Conservation (phyloP, 2,113 vertebrate genomes). For the Erythrolamprus reginae region DNA sequence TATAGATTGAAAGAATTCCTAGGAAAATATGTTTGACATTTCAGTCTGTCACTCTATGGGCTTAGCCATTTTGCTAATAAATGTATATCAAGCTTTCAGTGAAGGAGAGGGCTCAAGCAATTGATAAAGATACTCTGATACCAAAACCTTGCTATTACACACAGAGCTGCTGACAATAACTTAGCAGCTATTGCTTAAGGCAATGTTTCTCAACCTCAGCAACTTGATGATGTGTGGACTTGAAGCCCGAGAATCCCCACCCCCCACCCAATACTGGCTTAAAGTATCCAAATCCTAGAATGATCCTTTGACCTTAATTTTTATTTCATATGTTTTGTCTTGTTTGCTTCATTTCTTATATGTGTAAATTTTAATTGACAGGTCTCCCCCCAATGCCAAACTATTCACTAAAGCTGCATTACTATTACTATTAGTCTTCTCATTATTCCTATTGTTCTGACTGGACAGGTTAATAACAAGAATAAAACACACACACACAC, state of each 20-base stretch:
- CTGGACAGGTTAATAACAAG: too few relatives aligned
- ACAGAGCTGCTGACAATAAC: neutral
- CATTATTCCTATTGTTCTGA: too few relatives aligned
- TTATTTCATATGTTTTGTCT: neutral
- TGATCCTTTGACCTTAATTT: neutral
- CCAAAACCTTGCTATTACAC: neutral
- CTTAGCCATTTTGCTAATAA: neutral
- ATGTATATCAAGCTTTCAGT: neutral
- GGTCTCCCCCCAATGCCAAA: too few relatives aligned
- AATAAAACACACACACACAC: too few relatives aligned
- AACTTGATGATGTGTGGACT: neutral
- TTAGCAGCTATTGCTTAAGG: neutral
- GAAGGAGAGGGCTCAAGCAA: neutral
- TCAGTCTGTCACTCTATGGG: neutral
- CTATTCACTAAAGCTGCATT: too few relatives aligned
- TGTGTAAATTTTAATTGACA: neutral
- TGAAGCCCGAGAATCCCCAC: neutral
- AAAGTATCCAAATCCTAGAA: neutral
- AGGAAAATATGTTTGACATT: neutral
- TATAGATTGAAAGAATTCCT: neutral
- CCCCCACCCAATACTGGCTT: neutral
- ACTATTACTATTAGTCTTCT: too few relatives aligned
- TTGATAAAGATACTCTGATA: neutral
- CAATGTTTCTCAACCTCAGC: neutral
- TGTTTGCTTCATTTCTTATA: neutral